Conservation (phyloP, 1,140 invertebrate species). For the Ptiloglossa arizonensis region DNA sequence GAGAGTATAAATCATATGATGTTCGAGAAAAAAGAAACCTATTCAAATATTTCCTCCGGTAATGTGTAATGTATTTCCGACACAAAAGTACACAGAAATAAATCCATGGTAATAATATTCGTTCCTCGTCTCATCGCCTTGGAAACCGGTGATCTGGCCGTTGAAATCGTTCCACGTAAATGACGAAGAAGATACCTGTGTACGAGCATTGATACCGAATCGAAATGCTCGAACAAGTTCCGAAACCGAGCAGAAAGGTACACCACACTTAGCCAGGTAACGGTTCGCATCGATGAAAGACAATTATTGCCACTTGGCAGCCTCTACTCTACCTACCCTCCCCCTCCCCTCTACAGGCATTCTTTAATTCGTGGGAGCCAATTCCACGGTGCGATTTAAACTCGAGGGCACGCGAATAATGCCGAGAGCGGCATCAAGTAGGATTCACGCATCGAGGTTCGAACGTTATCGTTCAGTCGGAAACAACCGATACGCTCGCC, state of each 20-base stretch:
- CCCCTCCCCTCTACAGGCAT: background rate
- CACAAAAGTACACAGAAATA: too few species aligned
- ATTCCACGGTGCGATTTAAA: background rate
- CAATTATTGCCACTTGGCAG: background rate
- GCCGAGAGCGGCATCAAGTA: background rate
- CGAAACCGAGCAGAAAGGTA: background rate
- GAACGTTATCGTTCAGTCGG: constrained; percentile 25
- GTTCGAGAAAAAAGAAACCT: too few species aligned
- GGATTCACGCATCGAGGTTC: background rate
- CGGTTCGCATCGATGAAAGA: background rate
- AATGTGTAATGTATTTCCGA: too few species aligned
- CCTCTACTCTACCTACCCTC: too few species aligned
- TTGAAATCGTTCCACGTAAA: too few species aligned
- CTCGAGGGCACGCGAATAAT: background rate
- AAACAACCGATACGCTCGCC: constrained; percentile 46
- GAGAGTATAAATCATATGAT: too few species aligned
- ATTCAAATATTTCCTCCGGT: too few species aligned
- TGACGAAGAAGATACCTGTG: too few species aligned
- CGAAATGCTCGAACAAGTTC: background rate
- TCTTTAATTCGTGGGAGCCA: background rate
- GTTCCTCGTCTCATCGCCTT: too few species aligned
- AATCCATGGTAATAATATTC: too few species aligned
- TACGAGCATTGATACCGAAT: too few species aligned
- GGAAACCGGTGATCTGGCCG: too few species aligned
- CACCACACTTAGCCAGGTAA: background rate